phyloP scores from a whole-genome alignment of 2,113 vertebrate species.

The Lophochroa leadbeateri region DNA sequence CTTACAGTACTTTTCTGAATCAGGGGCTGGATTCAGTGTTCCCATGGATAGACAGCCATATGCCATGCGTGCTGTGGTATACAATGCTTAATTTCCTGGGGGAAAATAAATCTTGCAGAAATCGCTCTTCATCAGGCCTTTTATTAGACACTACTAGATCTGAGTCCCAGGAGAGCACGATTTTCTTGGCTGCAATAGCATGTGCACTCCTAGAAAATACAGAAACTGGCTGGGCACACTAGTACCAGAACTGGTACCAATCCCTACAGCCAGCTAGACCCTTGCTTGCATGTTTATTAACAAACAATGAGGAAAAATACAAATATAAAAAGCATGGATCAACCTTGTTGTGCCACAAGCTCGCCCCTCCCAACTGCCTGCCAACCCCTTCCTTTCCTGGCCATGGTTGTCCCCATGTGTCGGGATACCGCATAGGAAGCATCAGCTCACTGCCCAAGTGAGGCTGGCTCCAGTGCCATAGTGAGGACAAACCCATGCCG shows the following conservation, averaged over 20 bases:
- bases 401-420: not conserved
- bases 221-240: not conserved
- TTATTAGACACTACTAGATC: slow-evolving; percentile 25
- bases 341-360: not conserved
- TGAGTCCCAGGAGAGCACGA: not conserved
- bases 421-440: not conserved
- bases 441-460: fast-evolving
- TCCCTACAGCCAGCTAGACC: not conserved
- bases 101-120: slow-evolving; percentile 19
- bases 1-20: not conserved
- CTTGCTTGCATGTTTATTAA: not conserved
- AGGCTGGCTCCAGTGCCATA: fast-evolving
- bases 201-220: not conserved
- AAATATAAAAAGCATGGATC: not conserved
- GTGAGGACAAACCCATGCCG: not conserved
- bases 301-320: not conserved
- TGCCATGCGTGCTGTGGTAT: not conserved
- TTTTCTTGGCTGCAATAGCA: not conserved
- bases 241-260: not conserved
- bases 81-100: slow-evolving; percentile 46
- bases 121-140: not conserved
- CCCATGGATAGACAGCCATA: slow-evolving; percentile 10
- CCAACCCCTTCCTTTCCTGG: not conserved
- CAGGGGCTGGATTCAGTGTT: not conserved
- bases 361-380: fast-evolving